Conservation (phyloP, 2,113 vertebrate species). For the Erythrolamprus reginae region DNA sequence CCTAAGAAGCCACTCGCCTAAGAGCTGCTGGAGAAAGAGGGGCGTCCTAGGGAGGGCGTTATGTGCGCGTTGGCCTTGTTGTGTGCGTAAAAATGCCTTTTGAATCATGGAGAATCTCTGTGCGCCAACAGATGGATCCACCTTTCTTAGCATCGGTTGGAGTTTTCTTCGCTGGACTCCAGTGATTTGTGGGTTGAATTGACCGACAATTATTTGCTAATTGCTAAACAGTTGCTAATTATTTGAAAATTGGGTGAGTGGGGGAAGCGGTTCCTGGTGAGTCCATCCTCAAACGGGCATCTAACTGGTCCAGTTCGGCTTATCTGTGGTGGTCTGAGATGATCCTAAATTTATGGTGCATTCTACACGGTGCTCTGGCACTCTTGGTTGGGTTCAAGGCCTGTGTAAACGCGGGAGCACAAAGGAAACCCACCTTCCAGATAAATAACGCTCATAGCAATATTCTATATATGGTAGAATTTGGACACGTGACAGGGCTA, state of each 20-base stretch:
- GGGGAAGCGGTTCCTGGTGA: neutral
- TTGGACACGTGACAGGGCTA: neutral
- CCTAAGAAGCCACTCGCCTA: neutral
- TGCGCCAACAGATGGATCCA: neutral
- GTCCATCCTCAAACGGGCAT: too few species aligned
- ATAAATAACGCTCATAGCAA: neutral
- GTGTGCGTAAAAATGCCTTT: neutral
- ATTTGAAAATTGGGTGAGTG: neutral
- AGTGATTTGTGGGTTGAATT: neutral
- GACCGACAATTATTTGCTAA: too few species aligned
- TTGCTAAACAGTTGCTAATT: neutral
- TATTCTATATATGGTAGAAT: neutral
- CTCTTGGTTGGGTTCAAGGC: neutral
- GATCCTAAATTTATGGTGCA: neutral
- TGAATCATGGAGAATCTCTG: neutral
- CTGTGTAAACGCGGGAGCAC: neutral
- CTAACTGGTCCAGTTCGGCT: neutral
- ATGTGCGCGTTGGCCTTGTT: neutral
- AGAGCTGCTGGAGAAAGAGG: neutral
- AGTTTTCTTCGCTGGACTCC: neutral
- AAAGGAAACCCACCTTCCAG: neutral
- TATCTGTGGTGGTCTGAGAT: neutral
- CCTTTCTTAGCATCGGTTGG: neutral
- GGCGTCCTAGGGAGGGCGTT: neutral
- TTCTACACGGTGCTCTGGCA: neutral